A percentile compares a stretch with the other conserved stretches of the same genome.
phyloP scores from a whole-genome alignment of 2,113 vertebrate species.

The Isichthys henryi region DNA sequence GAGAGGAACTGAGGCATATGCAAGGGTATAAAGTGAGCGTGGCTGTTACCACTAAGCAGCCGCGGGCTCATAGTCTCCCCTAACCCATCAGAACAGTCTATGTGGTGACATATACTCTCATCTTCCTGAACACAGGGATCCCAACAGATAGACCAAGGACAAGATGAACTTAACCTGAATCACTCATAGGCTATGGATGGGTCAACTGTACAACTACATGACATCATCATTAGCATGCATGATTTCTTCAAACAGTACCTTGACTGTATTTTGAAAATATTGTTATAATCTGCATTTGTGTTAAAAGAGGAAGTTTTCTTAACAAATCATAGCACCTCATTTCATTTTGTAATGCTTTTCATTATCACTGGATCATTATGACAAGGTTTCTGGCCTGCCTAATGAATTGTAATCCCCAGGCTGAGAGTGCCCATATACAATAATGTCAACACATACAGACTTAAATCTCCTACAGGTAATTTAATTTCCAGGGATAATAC shows the following conservation, averaged over 20 bases:
- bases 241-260: background rate
- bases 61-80: background rate
- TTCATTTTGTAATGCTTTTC: background rate
- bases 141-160: background rate
- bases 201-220: background rate
- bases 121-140: background rate
- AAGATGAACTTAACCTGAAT: background rate
- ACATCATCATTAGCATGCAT: background rate
- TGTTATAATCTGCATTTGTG: too few species aligned
- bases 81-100: background rate
- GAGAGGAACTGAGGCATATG: background rate
- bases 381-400: background rate
- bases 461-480: slow-evolving; percentile 22
- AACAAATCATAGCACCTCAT: background rate
- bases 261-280: background rate
- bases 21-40: background rate
- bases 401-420: background rate
- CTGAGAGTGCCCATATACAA: slow-evolving; percentile 9
- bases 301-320: background rate
- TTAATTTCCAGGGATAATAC: slow-evolving; percentile 27
- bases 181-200: background rate
- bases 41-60: background rate
- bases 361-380: background rate
- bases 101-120: background rate
- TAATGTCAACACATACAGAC: slow-evolving; percentile 21